Evolutionary conservation across 2,797 vertebrate species (phyloP).

Genomic region (Morelia viridis): DNA sequence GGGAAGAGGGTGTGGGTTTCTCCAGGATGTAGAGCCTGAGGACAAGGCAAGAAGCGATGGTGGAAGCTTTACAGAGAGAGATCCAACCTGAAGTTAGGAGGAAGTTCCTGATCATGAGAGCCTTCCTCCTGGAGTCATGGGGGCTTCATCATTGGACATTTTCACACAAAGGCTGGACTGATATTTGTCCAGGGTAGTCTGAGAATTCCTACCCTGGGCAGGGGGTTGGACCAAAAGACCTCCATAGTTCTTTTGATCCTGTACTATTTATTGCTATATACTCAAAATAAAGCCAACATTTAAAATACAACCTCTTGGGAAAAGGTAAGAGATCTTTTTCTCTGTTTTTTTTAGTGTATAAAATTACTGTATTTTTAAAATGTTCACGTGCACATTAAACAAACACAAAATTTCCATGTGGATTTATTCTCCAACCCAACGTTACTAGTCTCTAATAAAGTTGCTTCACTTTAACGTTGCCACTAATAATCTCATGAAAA

Average conservation of each 20-base stretch:
- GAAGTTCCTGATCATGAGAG: neutral
- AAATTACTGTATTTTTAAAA: neutral
- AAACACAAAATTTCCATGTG: neutral
- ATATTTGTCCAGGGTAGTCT: neutral
- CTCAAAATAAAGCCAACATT: neutral
- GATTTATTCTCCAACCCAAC: neutral
- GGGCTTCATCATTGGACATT: neutral
- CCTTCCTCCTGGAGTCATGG: neutral
- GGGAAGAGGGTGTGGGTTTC: neutral
- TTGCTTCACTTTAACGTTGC: neutral
- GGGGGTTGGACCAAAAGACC: neutral
- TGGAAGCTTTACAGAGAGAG: neutral
- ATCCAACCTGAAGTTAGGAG: neutral
- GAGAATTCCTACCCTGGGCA: neutral
- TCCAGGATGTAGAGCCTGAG: neutral
- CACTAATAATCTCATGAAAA: neutral
- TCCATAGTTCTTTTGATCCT: neutral
- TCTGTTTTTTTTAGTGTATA: neutral
- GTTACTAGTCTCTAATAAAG: neutral
- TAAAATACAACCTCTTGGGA: neutral
- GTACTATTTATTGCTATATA: neutral
- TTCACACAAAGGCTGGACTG: neutral
- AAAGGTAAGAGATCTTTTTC: neutral
- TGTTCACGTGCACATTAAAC: neutral
- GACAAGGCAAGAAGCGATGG: neutral